phyloP scores from a whole-genome alignment of 2,113 vertebrate genomes.

The Gobiocypris rarus region DNA sequence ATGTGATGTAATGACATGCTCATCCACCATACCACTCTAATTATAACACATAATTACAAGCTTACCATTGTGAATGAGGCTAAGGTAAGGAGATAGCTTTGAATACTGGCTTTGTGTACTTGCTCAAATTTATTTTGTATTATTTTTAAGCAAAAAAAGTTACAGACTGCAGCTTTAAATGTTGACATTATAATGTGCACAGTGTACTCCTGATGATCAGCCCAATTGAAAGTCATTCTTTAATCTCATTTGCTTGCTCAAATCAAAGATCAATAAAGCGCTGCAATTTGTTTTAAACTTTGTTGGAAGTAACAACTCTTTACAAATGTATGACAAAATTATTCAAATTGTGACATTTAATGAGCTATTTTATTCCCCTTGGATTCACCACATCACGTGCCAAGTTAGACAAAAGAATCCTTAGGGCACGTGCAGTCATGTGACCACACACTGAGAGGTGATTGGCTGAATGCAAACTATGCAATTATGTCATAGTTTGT shows the following conservation, averaged over 20 bases:
- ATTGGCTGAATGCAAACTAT: conserved; percentile 50
- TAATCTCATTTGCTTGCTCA: background rate
- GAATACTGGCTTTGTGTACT: no score
- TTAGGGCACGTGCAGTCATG: conserved; percentile 38
- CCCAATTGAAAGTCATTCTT: background rate
- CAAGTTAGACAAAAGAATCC: background rate
- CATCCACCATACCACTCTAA: no score
- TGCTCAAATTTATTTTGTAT: no score
- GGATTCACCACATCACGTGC: background rate
- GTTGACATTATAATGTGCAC: no score
- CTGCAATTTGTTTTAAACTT: background rate
- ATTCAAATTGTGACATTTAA: background rate
- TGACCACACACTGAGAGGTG: conserved; percentile 32
- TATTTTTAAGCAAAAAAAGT: no score
- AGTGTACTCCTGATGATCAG: background rate
- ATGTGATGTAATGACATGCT: no score
- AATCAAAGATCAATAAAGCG: background rate
- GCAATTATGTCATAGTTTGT: conserved; percentile 73
- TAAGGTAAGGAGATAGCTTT: no score
- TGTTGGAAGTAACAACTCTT: background rate
- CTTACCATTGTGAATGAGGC: no score
- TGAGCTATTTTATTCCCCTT: background rate
- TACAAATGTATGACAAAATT: background rate
- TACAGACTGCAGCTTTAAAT: no score
- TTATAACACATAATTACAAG: no score